Percentiles rank a stretch among this genome's conserved stretches.
Evolutionary conservation across 2,888 invertebrate genomes (phyloP).

Genomic region (Spilarctia lutea): DNA sequence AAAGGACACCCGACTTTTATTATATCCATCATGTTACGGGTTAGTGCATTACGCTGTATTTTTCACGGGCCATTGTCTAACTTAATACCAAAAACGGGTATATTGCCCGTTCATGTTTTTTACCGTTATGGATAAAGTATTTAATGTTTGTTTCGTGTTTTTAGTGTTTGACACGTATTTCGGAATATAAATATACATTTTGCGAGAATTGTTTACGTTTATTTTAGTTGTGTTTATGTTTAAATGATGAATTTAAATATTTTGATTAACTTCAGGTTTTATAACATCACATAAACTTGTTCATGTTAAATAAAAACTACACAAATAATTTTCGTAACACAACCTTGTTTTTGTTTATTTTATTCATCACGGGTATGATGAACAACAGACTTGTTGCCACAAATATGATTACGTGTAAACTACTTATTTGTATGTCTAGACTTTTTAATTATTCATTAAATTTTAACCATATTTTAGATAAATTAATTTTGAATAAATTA

Average conservation of each 20-base stretch:
- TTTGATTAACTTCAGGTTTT: neutral
- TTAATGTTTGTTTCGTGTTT: constrained; percentile 14
- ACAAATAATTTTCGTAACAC: too few species aligned
- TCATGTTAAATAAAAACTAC: too few species aligned
- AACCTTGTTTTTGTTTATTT: too few species aligned
- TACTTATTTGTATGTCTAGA: too few species aligned
- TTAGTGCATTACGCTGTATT: constrained; percentile 46
- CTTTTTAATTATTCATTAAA: too few species aligned
- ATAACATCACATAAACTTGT: neutral
- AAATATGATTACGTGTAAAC: too few species aligned
- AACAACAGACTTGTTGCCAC: too few species aligned
- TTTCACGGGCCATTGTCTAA: constrained; percentile 49
- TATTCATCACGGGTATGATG: too few species aligned
- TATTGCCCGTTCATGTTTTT: constrained; percentile 38
- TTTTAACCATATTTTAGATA: too few species aligned
- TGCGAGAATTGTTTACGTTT: neutral
- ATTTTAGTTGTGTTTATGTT: neutral
- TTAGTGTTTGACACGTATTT: neutral
- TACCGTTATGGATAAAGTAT: constrained; percentile 13
- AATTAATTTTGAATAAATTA: too few species aligned
- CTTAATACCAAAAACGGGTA: constrained; percentile 38
- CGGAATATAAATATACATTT: neutral
- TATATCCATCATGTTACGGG: constrained; percentile 52
- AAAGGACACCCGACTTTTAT: constrained; percentile 52
- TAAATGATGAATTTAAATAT: neutral